Evolutionary conservation across 2,888 invertebrate species (phyloP).

Genomic region (Drosophila monieri): DNA sequence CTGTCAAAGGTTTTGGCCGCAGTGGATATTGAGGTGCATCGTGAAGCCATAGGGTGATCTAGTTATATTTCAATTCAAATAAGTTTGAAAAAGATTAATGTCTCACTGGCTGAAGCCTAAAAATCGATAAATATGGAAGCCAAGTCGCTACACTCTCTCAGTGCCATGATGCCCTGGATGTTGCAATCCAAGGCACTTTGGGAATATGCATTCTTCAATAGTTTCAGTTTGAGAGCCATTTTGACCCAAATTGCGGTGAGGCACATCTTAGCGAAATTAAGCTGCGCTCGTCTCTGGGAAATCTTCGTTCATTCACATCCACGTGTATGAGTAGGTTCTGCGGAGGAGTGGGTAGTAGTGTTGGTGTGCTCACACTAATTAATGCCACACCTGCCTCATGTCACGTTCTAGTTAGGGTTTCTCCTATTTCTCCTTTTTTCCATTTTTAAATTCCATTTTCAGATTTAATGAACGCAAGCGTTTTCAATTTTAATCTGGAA

Average conservation of each 20-base stretch:
- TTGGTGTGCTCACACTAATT: constrained; percentile 36
- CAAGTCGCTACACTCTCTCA: constrained; percentile 1
- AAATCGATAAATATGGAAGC: background rate
- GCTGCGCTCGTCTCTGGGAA: constrained; percentile 53
- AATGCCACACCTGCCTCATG: constrained; percentile 41
- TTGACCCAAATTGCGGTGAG: constrained; percentile 60
- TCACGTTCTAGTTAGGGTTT: constrained; percentile 37
- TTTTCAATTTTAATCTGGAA: constrained; percentile 45
- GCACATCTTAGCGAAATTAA: constrained; percentile 65
- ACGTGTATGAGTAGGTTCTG: background rate
- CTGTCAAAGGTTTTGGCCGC: constrained; percentile 12
- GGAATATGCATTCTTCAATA: constrained; percentile 40
- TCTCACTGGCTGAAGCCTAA: background rate
- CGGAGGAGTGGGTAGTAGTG: background rate
- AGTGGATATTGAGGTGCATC: background rate
- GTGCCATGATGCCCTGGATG: background rate
- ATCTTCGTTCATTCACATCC: constrained; percentile 44
- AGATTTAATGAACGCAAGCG: constrained; percentile 35
- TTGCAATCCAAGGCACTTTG: background rate
- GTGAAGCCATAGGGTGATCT: background rate
- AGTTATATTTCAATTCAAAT: constrained; percentile 1
- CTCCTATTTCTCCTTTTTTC: background rate
- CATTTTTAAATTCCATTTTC: constrained; percentile 1
- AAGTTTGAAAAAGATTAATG: background rate
- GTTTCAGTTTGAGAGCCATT: constrained; percentile 26